A percentile compares a stretch with the other conserved stretches of the same genome.
phyloP scores from a whole-genome alignment of 2,797 vertebrate genomes.

The Molossus alvarezi region DNA sequence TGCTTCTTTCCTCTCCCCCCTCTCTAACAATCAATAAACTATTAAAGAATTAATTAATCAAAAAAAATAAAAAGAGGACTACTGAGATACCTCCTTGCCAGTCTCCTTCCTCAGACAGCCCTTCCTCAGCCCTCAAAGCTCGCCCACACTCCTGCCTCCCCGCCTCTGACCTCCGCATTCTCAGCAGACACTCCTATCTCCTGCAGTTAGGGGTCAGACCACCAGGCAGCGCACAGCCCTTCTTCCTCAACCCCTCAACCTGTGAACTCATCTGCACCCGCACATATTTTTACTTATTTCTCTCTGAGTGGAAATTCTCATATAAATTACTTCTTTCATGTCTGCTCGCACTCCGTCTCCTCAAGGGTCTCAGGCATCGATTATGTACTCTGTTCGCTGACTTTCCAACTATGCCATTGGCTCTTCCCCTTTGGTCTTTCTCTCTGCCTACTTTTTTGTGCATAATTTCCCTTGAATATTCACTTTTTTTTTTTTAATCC shows the following conservation, averaged over 20 bases:
- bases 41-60: too few species aligned
- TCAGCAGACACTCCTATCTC: neutral
- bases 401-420: neutral
- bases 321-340: neutral
- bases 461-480: slow-evolving; percentile 1
- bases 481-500: neutral
- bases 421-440: neutral
- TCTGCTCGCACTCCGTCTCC: neutral
- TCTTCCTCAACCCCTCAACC: neutral
- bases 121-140: neutral
- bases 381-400: neutral
- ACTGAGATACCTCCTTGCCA: neutral
- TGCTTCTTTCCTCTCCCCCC: too few species aligned
- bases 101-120: neutral
- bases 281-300: neutral
- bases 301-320: slow-evolving; percentile 10
- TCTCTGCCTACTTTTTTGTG: neutral
- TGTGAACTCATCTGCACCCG: neutral
- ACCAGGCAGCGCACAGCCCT: neutral
- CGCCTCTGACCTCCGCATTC: neutral
- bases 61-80: neutral
- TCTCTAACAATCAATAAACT: too few species aligned
- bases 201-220: neutral
- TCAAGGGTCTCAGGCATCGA: neutral
- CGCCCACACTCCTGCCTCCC: neutral